phyloP scores from a whole-genome alignment of 2,797 vertebrate species.

The Sphenodon punctatus region DNA sequence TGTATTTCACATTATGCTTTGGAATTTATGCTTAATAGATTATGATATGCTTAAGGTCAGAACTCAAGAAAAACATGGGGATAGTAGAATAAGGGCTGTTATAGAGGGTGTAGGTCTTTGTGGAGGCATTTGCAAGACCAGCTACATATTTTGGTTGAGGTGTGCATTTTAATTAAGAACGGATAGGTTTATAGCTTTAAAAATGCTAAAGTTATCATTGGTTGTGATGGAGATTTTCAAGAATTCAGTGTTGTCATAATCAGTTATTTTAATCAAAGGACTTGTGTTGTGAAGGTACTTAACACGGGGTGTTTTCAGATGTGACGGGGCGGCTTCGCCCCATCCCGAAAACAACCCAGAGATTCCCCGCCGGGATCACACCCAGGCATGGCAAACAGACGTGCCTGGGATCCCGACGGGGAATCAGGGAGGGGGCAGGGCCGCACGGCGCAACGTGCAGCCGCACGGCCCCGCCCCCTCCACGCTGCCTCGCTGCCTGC shows the following conservation, averaged over 20 bases:
- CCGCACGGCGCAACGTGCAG: no score
- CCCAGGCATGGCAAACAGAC: no score
- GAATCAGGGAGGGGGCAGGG: no score
- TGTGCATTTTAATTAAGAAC: neutral
- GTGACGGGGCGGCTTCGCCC: no score
- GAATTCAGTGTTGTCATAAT: neutral
- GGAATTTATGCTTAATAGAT: neutral
- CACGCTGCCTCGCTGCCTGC: no score
- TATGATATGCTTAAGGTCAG: neutral
- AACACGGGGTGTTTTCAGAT: no score
- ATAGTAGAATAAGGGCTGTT: neutral
- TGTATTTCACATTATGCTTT: constrained; percentile 6
- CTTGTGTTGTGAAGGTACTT: neutral
- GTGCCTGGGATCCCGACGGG: no score
- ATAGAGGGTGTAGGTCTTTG: neutral
- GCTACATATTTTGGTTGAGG: neutral
- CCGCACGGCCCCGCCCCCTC: no score
- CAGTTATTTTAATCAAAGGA: constrained; percentile 39
- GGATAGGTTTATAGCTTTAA: neutral
- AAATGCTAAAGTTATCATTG: neutral
- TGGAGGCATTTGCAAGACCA: neutral
- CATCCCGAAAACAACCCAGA: no score
- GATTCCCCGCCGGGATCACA: no score
- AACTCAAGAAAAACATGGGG: neutral
- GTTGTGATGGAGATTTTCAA: neutral